Evolutionary conservation across 1,140 invertebrate species (phyloP).

Genomic region (Formica exsecta): DNA sequence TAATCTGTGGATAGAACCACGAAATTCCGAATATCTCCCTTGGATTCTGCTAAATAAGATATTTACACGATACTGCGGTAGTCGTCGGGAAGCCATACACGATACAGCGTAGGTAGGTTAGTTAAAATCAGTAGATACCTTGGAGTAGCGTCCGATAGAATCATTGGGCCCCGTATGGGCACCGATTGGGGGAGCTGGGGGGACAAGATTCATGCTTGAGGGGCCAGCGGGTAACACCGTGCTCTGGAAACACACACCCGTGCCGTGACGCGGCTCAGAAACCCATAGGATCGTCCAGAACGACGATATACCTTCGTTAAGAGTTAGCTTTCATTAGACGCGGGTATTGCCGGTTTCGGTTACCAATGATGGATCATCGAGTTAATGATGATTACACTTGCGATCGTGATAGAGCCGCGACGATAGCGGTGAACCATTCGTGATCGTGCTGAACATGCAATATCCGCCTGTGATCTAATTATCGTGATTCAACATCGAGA

Average conservation of each 20-base stretch:
- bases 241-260: conserved; percentile 79
- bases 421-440: conserved; percentile 37
- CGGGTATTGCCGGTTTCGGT: conserved; percentile 19
- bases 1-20: neutral
- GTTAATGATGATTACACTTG: conserved; percentile 70
- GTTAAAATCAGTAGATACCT: conserved; percentile 77
- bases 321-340: conserved; percentile 57
- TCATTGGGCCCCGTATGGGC: conserved; percentile 76
- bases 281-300: conserved; percentile 65
- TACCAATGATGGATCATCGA: conserved; percentile 41
- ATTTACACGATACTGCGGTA: conserved; percentile 42
- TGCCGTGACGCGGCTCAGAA: conserved; percentile 74
- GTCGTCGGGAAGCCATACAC: conserved; percentile 9
- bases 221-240: conserved; percentile 75
- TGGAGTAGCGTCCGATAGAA: conserved; percentile 78
- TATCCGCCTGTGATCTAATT: conserved; percentile 24
- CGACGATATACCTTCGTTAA: conserved; percentile 56
- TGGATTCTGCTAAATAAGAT: conserved; percentile 34
- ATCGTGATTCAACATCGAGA: conserved; percentile 18
- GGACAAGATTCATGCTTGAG: conserved; percentile 78
- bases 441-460: conserved; percentile 72
- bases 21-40: conserved; percentile 38
- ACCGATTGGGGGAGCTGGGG: conserved; percentile 74
- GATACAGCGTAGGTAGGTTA: conserved; percentile 59
- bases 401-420: conserved; percentile 63